Conservation (phyloP, 1,140 invertebrate species). For the Pseudomyrmex concolor region DNA sequence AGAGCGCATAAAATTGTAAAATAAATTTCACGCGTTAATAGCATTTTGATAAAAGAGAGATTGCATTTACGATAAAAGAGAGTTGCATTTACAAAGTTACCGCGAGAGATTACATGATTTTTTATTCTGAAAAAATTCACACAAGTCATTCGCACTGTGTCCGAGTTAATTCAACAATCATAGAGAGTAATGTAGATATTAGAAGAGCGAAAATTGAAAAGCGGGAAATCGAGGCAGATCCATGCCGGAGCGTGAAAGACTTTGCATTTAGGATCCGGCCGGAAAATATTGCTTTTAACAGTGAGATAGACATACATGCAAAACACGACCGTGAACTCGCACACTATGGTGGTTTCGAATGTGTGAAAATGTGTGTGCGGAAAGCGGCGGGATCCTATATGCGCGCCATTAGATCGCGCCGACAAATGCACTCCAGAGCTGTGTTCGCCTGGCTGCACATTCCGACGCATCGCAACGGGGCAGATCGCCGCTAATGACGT, state of each 20-base stretch:
- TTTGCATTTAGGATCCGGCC: constrained; percentile 26
- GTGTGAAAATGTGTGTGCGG: background rate
- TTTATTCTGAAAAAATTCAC: background rate
- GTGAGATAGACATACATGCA: constrained; percentile 37
- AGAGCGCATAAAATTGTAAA: background rate
- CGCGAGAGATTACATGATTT: background rate
- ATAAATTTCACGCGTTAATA: background rate
- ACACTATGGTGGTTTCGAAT: background rate
- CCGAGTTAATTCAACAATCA: background rate
- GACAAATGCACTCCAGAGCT: constrained; percentile 31
- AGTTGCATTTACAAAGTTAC: background rate
- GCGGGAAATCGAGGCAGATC: background rate
- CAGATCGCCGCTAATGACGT: constrained; percentile 73
- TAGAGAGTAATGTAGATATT: background rate
- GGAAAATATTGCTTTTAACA: constrained; percentile 68
- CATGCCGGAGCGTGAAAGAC: constrained; percentile 1
- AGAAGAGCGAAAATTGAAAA: background rate
- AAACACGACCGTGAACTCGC: constrained; percentile 42
- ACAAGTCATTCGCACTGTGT: no score
- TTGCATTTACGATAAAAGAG: background rate
- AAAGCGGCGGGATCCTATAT: constrained; percentile 40
- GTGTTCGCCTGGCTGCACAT: constrained; percentile 62
- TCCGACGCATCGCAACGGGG: constrained; percentile 47
- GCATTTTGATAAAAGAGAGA: background rate
- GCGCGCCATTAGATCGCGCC: constrained; percentile 63